A percentile compares a stretch with the other conserved stretches of the same genome.
Evolutionary conservation across 2,113 vertebrate genomes (phyloP).

Genomic region (zebrafish (Danio rerio)): GRCz12tu NC_133198.1:39995501-39996000

Average conservation of each 20-base stretch:
- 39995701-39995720: not conserved
- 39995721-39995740: slow-evolving; percentile 36
- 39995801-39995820: slow-evolving; percentile 57
- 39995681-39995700: slow-evolving; percentile 1
- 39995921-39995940: slow-evolving; percentile 10
- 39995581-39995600: too few relatives aligned
- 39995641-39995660: too few relatives aligned
- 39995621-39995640: too few relatives aligned
- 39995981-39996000: slow-evolving; percentile 8
- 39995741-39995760: slow-evolving; percentile 64
- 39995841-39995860: slow-evolving; percentile 65
- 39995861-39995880: slow-evolving; percentile 76
- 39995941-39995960: too few relatives aligned
- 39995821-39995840: slow-evolving; percentile 41
- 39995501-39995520: too few relatives aligned
- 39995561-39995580: too few relatives aligned
- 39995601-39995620: too few relatives aligned
- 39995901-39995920: slow-evolving; percentile 33
- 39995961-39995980: not conserved
- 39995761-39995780: slow-evolving; percentile 79
- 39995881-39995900: slow-evolving; percentile 46
- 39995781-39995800: slow-evolving; percentile 64
- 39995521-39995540: too few relatives aligned
- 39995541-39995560: too few relatives aligned
- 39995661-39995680: too few relatives aligned